These are phyloP conservation scores for Macropodus opercularis DNA, from an alignment of 2,797 vertebrate genomes.

Conservation along the genomic window DNA sequence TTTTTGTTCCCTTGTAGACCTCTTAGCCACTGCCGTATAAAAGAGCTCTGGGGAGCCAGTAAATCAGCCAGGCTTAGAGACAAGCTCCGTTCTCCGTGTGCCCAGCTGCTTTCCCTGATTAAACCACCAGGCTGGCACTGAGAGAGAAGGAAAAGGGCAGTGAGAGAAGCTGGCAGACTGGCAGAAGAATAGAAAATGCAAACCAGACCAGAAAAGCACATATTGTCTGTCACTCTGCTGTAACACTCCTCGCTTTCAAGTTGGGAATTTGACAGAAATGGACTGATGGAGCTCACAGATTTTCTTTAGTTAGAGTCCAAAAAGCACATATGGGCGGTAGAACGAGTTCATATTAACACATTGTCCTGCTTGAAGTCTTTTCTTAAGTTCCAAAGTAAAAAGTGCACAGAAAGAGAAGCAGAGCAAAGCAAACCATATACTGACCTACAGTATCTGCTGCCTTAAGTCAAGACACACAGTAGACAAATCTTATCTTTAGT, in stretches of 20 bases:
- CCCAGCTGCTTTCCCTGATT: slow-evolving; percentile 71
- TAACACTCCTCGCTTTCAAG: slow-evolving; percentile 16
- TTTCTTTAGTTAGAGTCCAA: slow-evolving; percentile 14
- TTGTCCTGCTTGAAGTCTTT: slow-evolving; percentile 3
- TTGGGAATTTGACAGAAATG: slow-evolving; percentile 18
- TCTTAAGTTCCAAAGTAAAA: background rate
- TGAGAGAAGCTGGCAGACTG: slow-evolving; percentile 21
- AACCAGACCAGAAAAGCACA: slow-evolving; percentile 27
- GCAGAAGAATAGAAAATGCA: slow-evolving; percentile 9
- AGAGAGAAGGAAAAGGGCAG: slow-evolving; percentile 35
- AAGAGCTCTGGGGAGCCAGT: slow-evolving; percentile 47
- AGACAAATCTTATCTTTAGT: too few species aligned
- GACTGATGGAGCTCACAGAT: slow-evolving; percentile 31
- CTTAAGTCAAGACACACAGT: too few species aligned
- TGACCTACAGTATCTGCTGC: too few species aligned
- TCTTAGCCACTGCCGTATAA: slow-evolving; percentile 49
- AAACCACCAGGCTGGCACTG: slow-evolving; percentile 46
- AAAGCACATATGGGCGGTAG: slow-evolving; percentile 15
- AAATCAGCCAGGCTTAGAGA: slow-evolving; percentile 60
- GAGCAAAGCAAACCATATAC: background rate
- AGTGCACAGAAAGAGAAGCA: background rate
- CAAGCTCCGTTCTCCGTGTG: slow-evolving; percentile 43
- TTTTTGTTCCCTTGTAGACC: slow-evolving; percentile 20
- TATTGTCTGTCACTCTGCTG: slow-evolving; percentile 22
- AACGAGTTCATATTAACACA: slow-evolving; percentile 14